Conservation (phyloP, 2,113 vertebrate genomes). For the Xenopus borealis region DNA sequence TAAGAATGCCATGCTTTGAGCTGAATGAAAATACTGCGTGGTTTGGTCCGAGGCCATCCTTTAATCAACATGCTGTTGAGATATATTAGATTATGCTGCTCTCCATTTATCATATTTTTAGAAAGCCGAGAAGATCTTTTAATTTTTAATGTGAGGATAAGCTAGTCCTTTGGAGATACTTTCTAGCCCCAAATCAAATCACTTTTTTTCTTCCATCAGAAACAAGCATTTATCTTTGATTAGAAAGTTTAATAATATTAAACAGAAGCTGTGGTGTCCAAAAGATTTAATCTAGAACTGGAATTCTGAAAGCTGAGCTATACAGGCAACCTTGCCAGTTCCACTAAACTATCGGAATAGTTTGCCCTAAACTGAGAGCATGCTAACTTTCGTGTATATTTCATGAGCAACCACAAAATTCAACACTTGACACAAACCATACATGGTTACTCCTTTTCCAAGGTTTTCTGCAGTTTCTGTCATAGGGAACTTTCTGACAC, state of each 20-base stretch:
- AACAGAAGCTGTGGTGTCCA: conserved; percentile 9
- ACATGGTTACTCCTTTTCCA: too few species aligned
- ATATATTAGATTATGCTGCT: conserved; percentile 47
- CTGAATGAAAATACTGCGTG: conserved; percentile 26
- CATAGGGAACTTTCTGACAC: too few species aligned
- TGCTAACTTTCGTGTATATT: too few species aligned
- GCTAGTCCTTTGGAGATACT: conserved; percentile 38
- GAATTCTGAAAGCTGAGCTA: not conserved
- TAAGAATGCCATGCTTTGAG: not conserved
- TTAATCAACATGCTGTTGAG: conserved; percentile 46
- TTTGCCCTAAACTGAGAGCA: too few species aligned
- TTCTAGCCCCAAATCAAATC: conserved; percentile 24
- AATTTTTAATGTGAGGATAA: conserved; percentile 47
- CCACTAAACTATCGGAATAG: too few species aligned
- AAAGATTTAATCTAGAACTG: conserved; percentile 14
- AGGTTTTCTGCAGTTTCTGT: too few species aligned
- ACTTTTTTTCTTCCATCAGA: conserved; percentile 31
- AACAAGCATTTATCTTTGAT: conserved; percentile 38
- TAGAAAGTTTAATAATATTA: conserved; percentile 22
- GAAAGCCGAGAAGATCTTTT: conserved; percentile 38
- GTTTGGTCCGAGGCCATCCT: conserved; percentile 43
- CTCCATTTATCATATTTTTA: conserved; percentile 46
- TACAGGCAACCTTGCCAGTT: not conserved
- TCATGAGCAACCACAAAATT: too few species aligned
- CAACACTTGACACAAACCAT: too few species aligned